Base-by-base conservation (phyloP, 2,888 invertebrate genomes). In the Neoscelio sp. region DNA sequence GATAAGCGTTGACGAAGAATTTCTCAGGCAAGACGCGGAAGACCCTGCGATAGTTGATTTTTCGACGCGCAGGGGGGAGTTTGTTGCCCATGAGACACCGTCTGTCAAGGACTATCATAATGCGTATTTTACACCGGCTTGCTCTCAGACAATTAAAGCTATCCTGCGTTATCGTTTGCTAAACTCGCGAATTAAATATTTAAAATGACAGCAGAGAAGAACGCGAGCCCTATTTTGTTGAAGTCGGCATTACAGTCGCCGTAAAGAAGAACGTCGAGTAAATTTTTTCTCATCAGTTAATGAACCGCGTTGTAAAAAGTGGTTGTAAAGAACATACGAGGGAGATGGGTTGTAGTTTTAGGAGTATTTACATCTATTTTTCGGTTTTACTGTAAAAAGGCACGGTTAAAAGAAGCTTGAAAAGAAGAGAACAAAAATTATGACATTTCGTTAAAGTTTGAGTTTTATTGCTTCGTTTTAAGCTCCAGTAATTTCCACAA, bases 1-100 rank as follows among this genome's bases (percentile, higher is more conserved):
- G 46, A 65, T 58, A 56, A 74, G 56, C 38, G 60, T 54, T 46
- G 38, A 54, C 40, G 52, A 52, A 52, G 26, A 75, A 67, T 67
- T 42, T 38, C 44, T 44, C 18, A 26, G 28, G 35, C 46, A 33
- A 38, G 15, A 38, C 18, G 42, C 10, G 4, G 15, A 26, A 23
- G 38, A 5, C 13, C 35, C 5, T 28, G 23, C 10, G 1, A 30
- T 7, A 10, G 12, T 30, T 46, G 42, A 56, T 68, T 67, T 67
- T 67, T 60, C 10, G 44, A 30, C 18, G 8, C 15, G 15, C 8
- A 12, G 5, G 23, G 44, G 20, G 44, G 23, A 44, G 44, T 44
- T 44, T 44, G 44, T 44, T 44, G 23, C 44, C 44, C 44, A 44
- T 13, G 44, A 44, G 44, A 44, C 20, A 20, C 44, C 12, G 10